These are phyloP conservation scores for Globicephala melas DNA, from an alignment of 2,113 vertebrate species.

Conservation along the genomic window DNA sequence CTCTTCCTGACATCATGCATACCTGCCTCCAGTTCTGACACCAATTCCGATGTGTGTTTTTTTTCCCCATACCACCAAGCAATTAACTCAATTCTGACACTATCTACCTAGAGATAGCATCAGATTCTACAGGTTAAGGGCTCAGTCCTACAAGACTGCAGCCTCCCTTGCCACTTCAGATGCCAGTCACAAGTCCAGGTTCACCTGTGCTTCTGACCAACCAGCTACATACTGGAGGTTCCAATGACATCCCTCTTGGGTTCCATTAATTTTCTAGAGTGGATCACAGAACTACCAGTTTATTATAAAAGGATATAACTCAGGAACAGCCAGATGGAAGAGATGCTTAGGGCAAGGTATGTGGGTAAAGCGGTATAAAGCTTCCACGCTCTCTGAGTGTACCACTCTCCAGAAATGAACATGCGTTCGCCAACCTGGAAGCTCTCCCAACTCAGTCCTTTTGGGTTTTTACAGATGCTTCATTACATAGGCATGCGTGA, in stretches of 20 bases:
- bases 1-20: neutral
- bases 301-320: neutral
- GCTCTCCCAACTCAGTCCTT: too few relatives aligned
- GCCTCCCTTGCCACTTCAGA: neutral
- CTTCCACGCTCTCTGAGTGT: too few relatives aligned
- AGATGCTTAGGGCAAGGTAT: too few relatives aligned
- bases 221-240: neutral
- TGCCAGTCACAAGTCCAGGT: neutral
- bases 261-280: neutral
- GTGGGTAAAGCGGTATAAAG: too few relatives aligned
- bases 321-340: neutral
- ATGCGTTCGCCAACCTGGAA: too few relatives aligned
- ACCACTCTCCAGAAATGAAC: too few relatives aligned
- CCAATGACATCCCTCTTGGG: neutral
- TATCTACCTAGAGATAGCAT: neutral
- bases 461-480: too few relatives aligned
- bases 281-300: neutral
- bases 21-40: neutral
- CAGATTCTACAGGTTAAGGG: neutral
- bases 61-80: neutral
- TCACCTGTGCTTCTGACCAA: neutral
- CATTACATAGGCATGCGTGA: too few relatives aligned
- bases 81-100: neutral
- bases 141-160: neutral
- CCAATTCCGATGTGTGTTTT: neutral